Conservation (phyloP, 2,113 vertebrate genomes). For the Ahaetulla prasina region DNA sequence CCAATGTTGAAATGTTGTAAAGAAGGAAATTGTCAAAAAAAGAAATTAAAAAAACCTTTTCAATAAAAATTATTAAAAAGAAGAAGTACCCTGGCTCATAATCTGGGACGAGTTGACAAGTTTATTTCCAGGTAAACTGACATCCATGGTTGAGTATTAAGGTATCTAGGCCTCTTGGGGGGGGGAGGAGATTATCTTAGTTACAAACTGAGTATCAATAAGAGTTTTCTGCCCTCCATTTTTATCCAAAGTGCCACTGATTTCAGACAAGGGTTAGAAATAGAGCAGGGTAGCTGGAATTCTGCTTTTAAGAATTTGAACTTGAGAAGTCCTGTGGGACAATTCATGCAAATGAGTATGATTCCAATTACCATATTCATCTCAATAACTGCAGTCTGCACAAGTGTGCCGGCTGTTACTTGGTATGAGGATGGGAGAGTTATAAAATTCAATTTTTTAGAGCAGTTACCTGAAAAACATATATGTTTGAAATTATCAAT, state of each 20-base stretch:
- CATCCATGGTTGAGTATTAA: background rate
- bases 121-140: background rate
- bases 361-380: background rate
- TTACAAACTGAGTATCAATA: background rate
- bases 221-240: background rate
- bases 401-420: background rate
- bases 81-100: background rate
- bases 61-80: too few relatives aligned
- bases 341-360: background rate
- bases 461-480: background rate
- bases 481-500: background rate
- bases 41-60: too few relatives aligned
- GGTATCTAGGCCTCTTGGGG: background rate
- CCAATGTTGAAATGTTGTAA: too few relatives aligned
- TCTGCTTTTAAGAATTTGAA: background rate
- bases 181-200: background rate
- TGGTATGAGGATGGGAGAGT: background rate
- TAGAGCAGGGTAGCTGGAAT: background rate
- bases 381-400: background rate
- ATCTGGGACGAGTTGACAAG: background rate
- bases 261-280: background rate
- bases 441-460: background rate
- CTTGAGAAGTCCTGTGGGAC: background rate
- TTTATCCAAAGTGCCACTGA: background rate
- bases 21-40: too few relatives aligned